Evolutionary conservation across 2,888 invertebrate species (phyloP), one percentile per base, ranked within the genome.

Genomic region (Dendrolimus houi): DNA sequence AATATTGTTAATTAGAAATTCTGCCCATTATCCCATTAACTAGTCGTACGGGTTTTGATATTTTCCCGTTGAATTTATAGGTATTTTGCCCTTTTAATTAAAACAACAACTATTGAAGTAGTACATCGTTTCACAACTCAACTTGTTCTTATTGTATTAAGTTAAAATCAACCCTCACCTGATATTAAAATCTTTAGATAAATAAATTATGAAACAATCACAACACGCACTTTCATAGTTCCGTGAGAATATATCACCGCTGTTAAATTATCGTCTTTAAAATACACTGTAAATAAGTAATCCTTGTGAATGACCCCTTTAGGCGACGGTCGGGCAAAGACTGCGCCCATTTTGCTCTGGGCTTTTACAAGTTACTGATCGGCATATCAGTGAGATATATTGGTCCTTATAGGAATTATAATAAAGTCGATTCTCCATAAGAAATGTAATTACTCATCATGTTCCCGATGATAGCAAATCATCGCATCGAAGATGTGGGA

Each of bases 211-310:
- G 6, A 47, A 12, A 63, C 53, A 64, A 58, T 59, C 70, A 66
- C 68, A 63, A 59, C 68, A 71, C 73, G 68, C 74, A 68, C 71
- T 62, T 66, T 70, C 78, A 80, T 80, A 66, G 64, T 72, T 74
- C 66, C 63, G 58, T 29, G 59, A 63, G 59, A 68, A 62, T 67
- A 79, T 71, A 67, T 63, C 77, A 76, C 71, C 65, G 69, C 70
- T 74, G 72, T 75, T 75, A 75, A 72, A 72, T 71, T 71, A 59
- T 58, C 62, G 65, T 67, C 61, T 62, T 64, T 60, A 59, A 66
- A 56, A 66, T 29, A 29, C 29, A 6, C 29, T 29, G 3, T 29
- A 29, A 29, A 60, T 58, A 62, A 59, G 55, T 60, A 59, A 61
- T 55, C 59, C 62, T 57, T 54, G 57, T 62, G 57, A 59, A 65